Base-by-base conservation (phyloP, 2,888 invertebrate species). In the Sarcophaga variegata region DNA sequence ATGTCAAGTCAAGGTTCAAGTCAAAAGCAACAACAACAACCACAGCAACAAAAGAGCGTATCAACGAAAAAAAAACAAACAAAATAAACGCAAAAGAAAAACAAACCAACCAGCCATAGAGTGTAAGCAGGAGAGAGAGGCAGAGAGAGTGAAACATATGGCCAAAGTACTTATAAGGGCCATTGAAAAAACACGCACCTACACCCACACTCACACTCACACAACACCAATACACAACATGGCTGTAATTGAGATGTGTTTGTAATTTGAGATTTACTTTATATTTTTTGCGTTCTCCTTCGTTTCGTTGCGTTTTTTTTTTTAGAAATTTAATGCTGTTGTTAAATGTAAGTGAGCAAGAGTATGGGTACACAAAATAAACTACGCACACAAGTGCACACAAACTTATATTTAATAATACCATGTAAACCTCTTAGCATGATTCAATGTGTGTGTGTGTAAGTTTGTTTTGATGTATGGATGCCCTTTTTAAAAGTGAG, bases 1-100 rank as follows among this genome's bases (percentile, higher is more conserved):
- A 81, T 78, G 74, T 81, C 85, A 78, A 81, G 78, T 85, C 74
- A 85, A 81, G 69, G 78, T 81, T 85, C 47, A 81, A 76, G 20
- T 77, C 27, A 79, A 80, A 66, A 75, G 54, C n/a, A 78, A 63
- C 22, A 70, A 63, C n/a, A 74, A 74, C 60, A 60, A 37, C 25
- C 2, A 14, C 22, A 66, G n/a, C 14, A 11, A 70, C 37, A 62
- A 22, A 27, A 37, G 47, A 63, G 37, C 54, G 20, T 22, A 25
- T 54, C 17, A 59, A 25, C 10, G 11, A n/a, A 8, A 12, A 62
- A 49, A 63, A 37, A 45, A 45, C 17, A 67, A 54, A 72, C 47
- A 69, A 20, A 69, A 47, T 37, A 37, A 66, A 45, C 45, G 3
- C n/a, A 49, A 49, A 2, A 37, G 6, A 37, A 37, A 49, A 11